Base-by-base conservation (phyloP, 2,888 invertebrate species). In the Drosophila leonis region DNA sequence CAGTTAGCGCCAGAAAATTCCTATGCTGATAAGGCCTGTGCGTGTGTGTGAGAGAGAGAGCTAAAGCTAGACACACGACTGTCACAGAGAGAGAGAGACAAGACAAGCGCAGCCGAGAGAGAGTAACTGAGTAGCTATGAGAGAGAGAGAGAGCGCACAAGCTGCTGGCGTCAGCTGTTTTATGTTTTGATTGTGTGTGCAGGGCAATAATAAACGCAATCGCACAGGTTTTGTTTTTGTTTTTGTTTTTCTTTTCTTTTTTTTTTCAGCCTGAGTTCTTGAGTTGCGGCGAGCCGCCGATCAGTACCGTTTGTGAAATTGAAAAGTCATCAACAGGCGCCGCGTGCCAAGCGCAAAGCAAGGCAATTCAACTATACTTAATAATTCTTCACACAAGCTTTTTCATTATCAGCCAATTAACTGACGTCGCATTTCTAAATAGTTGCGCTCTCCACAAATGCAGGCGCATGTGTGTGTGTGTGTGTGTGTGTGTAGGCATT, bases 271-370 rank as follows among this genome's bases (percentile, higher is more conserved):
- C 55, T 67, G 54, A 60, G 78, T 79, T 82, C 78, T 80, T 74
- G 57, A 67, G 59, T 70, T 60, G 63, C 75, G 39, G 56, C 59
- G 39, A 60, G 65, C 33, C 18, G 64, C 63, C 55, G 83, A 80
- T 83, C 79, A 88, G 86, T 90, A 77, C 72, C 68, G 79, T 82
- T 88, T 80, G 80, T 86, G 83, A 80, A 81, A 82, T 80, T 82
- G 82, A 88, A 90, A 86, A 89, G 78, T 75, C 79, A 82, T 80
- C 83, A 84, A 74, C 79, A 46, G 37, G 13, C 12, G 61, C 61
- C 56, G 64, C 75, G 63, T 49, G 44, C 75, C 42, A 31, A 63
- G 37, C 46, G n/a, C 31, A 12, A 41, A 18, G 37, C 41, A 10
- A 24, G 41, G 46, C 29, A 73, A 29, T 18, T 49, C 2, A 56